Evolutionary conservation across 2,797 vertebrate genomes (phyloP), one percentile per base, ranked within the genome.

Genomic region (Gobionotothen gibberifrons): DNA sequence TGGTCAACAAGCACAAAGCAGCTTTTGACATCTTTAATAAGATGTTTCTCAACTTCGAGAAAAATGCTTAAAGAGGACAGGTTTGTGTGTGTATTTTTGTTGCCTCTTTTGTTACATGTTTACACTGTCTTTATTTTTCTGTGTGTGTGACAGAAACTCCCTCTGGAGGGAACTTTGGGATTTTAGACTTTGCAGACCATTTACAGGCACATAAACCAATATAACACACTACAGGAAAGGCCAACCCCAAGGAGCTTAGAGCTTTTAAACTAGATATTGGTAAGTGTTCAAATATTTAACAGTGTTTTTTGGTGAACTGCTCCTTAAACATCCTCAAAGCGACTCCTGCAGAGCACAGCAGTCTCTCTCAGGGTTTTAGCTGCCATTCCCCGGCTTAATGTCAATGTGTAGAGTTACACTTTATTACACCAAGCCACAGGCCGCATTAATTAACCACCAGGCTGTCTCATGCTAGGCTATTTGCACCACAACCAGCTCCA

Each of bases 361-460:
- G 61, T 46, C 40, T 79, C 64, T 78, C 40, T 22, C 68, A 40
- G 54, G 19, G 22, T 75, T 77, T 83, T n/a, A 73, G 64, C 76
- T 78, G 69, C 82, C 59, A 59, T 82, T 85, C 46, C 48, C 40
- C 58, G 6, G 29, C 70, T 84, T 62, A 55, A 76, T 67, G 69
- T 76, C 71, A 61, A 46, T 10, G 46, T 74, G 65, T 67, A 56
- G 72, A 78, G 48, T 61, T 74, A 78, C 52, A 53, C 59, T 72
- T 73, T 72, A 78, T 61, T 63, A 67, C 44, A 70, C 67, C 74
- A 70, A 83, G 77, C 85, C 77, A 81, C 74, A 55, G 67, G 80
- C 63, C 84, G 51, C 78, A 69, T 82, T 87, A 88, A 92, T 91
- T 87, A 88, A 81, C 78, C 66, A n/a, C 80, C 57, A 39, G 57